A percentile compares a stretch with the other conserved stretches of the same genome.
phyloP scores from a whole-genome alignment of 1,140 invertebrate species.

The Lineus longissimus region DNA sequence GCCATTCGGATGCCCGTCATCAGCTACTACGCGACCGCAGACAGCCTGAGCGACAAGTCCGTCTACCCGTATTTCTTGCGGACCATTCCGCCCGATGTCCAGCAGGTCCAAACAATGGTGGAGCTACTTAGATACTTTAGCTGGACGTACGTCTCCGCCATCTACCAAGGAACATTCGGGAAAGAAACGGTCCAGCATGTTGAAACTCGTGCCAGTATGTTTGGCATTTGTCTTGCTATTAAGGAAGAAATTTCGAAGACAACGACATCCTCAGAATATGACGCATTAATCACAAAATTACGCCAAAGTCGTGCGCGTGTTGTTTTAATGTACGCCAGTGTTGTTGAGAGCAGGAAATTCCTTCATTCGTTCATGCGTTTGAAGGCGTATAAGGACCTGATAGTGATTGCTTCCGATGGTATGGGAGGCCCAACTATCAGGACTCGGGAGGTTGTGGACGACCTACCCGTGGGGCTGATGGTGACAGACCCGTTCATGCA shows the following conservation, averaged over 20 bases:
- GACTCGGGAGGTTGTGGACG: not conserved
- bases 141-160: not conserved
- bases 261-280: not conserved
- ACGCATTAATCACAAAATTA: not conserved
- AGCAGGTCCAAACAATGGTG: slow-evolving; percentile 61
- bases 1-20: slow-evolving; percentile 47
- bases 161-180: not conserved
- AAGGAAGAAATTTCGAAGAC: not conserved
- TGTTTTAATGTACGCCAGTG: not conserved
- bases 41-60: slow-evolving; percentile 69
- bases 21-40: slow-evolving; percentile 70
- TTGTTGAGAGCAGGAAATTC: not conserved
- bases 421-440: not conserved
- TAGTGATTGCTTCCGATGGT: not conserved
- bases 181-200: not conserved
- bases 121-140: not conserved
- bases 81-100: slow-evolving; percentile 72
- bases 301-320: not conserved
- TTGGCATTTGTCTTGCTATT: not conserved
- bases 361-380: not conserved
- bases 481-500: not conserved
- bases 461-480: not conserved
- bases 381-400: not conserved
- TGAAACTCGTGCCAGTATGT: not conserved
- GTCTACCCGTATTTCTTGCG: slow-evolving; percentile 71